Evolutionary conservation across 2,888 invertebrate species (phyloP).

Genomic region (Balanococcus diminutus): DNA sequence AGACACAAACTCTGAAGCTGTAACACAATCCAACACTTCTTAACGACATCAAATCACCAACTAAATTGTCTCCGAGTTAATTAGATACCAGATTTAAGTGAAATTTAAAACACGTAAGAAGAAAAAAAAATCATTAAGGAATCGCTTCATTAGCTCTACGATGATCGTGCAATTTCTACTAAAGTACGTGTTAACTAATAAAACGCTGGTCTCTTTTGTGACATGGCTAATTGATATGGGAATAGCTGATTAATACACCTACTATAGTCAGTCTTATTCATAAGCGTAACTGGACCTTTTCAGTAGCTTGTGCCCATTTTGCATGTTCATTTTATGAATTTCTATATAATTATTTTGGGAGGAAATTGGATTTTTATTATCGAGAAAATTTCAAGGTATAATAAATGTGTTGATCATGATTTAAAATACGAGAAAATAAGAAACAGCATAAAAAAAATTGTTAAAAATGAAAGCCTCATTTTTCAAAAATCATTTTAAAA

Average conservation of each 20-base stretch:
- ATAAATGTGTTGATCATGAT: too few relatives aligned
- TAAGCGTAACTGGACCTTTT: too few relatives aligned
- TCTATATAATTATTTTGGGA: too few relatives aligned
- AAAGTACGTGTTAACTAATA: neutral
- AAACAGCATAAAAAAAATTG: too few relatives aligned
- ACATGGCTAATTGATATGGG: slow-evolving; percentile 31
- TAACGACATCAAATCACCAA: neutral
- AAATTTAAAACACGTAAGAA: slow-evolving; percentile 22
- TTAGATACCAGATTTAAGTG: neutral
- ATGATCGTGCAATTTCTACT: neutral
- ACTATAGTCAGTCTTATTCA: too few relatives aligned
- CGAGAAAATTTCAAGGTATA: too few relatives aligned
- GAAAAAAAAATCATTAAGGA: slow-evolving; percentile 1
- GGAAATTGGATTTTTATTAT: too few relatives aligned
- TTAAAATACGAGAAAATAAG: too few relatives aligned
- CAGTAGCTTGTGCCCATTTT: too few relatives aligned
- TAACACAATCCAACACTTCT: neutral
- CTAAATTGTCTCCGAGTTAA: neutral
- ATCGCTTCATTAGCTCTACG: slow-evolving; percentile 6
- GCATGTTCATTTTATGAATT: too few relatives aligned
- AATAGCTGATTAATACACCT: neutral
- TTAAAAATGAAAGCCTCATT: too few relatives aligned
- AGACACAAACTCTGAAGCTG: neutral
- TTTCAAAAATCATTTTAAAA: too few relatives aligned
- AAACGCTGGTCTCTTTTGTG: neutral